phyloP scores from a whole-genome alignment of 2,797 vertebrate species.

The Catamblyrhynchus diadema region DNA sequence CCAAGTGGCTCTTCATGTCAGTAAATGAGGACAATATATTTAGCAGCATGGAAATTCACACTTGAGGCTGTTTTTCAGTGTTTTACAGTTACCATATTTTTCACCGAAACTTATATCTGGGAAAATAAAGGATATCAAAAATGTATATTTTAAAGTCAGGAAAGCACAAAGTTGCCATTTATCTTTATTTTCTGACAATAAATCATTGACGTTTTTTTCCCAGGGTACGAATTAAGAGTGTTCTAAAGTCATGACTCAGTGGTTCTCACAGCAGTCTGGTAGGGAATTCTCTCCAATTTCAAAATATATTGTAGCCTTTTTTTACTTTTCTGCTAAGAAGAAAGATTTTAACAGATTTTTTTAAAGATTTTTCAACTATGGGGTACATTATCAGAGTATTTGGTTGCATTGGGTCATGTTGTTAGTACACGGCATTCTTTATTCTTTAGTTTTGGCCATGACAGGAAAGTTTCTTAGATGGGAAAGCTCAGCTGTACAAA shows the following conservation, averaged over 20 bases:
- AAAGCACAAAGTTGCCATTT: background rate
- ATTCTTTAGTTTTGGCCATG: background rate
- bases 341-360: background rate
- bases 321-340: background rate
- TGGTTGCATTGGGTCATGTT: background rate
- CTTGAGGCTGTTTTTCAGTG: background rate
- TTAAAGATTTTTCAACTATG: background rate
- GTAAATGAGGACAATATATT: conserved; percentile 11
- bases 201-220: background rate
- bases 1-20: background rate
- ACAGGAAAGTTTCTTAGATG: background rate
- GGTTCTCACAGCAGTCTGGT: background rate
- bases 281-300: background rate
- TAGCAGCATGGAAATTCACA: conserved; percentile 12
- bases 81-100: background rate
- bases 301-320: background rate
- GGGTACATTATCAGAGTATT: background rate
- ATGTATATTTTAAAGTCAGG: background rate
- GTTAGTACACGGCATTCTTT: background rate
- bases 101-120: background rate
- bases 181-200: background rate
- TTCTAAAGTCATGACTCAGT: background rate
- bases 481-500: background rate
- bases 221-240: background rate
- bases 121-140: background rate